These are phyloP conservation scores for Gadopsis marmoratus DNA, from an alignment of 2,797 vertebrate genomes.

Conservation along the genomic window DNA sequence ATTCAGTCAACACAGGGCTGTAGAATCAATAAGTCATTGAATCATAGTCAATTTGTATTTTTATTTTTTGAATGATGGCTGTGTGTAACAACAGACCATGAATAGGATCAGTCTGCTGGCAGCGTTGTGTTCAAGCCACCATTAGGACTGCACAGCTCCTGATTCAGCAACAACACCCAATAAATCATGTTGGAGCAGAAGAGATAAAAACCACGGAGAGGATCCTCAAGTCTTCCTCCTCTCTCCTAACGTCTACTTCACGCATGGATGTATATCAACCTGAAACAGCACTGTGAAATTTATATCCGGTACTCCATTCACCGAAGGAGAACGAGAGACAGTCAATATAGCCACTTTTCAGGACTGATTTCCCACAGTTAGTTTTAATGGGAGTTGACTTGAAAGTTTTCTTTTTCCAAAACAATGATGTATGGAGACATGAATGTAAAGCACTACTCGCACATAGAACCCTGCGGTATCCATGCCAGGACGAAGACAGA, in stretches of 20 bases:
- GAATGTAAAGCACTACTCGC: neutral
- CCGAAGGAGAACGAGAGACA: neutral
- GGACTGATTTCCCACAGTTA: neutral
- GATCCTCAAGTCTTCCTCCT: neutral
- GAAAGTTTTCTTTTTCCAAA: neutral
- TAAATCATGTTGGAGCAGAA: conserved; percentile 43
- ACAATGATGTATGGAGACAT: neutral
- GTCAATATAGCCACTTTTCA: neutral
- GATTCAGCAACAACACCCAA: conserved; percentile 48
- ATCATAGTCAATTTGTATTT: conserved; percentile 35
- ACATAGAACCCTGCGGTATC: neutral
- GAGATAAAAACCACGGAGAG: conserved; percentile 10
- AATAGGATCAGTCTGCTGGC: conserved; percentile 52
- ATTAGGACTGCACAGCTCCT: conserved; percentile 48
- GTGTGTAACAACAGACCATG: conserved; percentile 23
- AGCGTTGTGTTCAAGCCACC: conserved; percentile 44
- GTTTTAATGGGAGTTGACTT: neutral
- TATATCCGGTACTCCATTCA: neutral
- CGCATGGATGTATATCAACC: neutral
- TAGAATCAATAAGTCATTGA: conserved; percentile 64
- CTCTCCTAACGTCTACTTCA: neutral
- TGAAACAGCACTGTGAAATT: too few species aligned
- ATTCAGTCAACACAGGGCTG: conserved; percentile 28
- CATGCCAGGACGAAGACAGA: too few species aligned
- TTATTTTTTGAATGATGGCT: conserved; percentile 17